Base-by-base conservation (phyloP, 2,113 vertebrate species). In the Calidris pugnax region DNA sequence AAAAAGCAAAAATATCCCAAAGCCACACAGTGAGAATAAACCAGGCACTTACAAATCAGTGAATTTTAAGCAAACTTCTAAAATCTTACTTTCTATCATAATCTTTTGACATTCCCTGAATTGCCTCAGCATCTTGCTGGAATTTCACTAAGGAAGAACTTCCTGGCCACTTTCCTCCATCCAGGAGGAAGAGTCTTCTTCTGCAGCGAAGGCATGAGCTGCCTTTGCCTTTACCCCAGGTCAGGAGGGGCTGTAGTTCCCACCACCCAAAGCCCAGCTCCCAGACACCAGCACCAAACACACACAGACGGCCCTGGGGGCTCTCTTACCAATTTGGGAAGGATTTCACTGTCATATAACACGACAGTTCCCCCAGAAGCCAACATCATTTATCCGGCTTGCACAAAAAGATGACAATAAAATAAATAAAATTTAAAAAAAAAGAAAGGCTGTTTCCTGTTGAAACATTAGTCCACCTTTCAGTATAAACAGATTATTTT, bases 301-400 rank as follows among this genome's bases (percentile, higher is more conserved):
- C 68, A 30, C 47, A 5, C 12, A 14, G 28, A 28, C 3, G 16
- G 64, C 13, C 23, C 83, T 13, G 74, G 47, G 10, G 4, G 7
- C 22, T 35, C 37, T 14, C 2, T 0, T 41, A 28, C 64, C 45
- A 41, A 3, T 0, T 6, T 0, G 30, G 62, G 60, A 27, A 41
- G 11, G 56, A 62, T 71, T 95, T 67, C 3, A 6, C 26, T 20
- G 10, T 32, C 17, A 22, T 9, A 5, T 3, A 56, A 32, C 59
- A 10, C 35, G 4, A 0, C 1, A 2, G 22, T 24, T 53, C 4
- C 47, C 45, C 8, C 4, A 18, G 45, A 53, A 4, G 23, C 41
- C 71, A 69, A 12, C 2, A 4, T 3, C 19, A 9, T 16, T 28
- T 5, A 10, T 32, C 43, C 2, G 0, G 27, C 62, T 33, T 23